Evolutionary conservation across 2,797 vertebrate genomes (phyloP).

Genomic region (Spinus olivaceus): DNA sequence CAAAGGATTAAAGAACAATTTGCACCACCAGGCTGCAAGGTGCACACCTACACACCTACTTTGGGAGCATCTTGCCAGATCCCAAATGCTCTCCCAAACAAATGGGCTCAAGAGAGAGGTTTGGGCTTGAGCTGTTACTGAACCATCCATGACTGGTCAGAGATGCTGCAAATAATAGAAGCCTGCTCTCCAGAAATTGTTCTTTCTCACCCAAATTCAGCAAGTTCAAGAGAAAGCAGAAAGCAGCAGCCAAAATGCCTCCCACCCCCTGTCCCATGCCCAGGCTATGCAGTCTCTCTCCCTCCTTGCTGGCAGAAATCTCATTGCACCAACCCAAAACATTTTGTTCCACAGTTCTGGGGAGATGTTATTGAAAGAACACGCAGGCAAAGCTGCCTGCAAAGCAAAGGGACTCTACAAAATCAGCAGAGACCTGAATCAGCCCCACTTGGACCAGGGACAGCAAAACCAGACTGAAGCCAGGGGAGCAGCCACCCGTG

Average conservation of each 20-base stretch:
- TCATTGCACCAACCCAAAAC: not conserved
- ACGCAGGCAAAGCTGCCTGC: not conserved
- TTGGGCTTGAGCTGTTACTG: not conserved
- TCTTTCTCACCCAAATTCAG: not conserved
- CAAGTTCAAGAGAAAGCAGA: not conserved
- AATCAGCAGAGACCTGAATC: not conserved
- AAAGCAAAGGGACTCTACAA: not conserved
- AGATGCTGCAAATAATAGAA: not conserved
- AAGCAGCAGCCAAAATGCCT: not conserved
- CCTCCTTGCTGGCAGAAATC: not conserved
- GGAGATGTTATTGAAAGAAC: not conserved
- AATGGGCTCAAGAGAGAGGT: not conserved
- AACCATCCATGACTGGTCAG: not conserved
- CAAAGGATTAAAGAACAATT: not conserved
- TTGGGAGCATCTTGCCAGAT: not conserved
- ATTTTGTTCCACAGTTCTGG: not conserved
- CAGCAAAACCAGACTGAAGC: not conserved
- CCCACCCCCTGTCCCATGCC: not conserved
- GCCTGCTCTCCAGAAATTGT: not conserved
- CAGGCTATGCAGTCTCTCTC: not conserved
- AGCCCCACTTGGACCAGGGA: not conserved
- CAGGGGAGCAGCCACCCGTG: accelerated
- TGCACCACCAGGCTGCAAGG: not conserved
- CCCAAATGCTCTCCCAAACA: not conserved
- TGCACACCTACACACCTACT: not conserved